Conservation (phyloP, 1,140 invertebrate species). For the Phenacoccus solenopsis region DNA sequence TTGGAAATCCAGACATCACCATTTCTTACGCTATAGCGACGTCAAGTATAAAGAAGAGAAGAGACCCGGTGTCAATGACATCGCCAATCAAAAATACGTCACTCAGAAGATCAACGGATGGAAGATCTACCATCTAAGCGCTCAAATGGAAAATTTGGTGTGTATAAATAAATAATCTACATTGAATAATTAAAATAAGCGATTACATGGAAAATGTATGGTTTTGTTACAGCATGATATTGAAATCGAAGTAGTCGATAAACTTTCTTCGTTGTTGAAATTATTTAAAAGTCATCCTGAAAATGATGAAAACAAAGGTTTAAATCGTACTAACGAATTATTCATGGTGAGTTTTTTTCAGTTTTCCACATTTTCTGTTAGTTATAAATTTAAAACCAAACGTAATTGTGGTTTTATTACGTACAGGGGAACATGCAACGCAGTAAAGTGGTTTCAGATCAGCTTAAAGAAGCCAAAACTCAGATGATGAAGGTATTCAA, state of each 20-base stretch:
- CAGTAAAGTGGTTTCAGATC: constrained; percentile 82
- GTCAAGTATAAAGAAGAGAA: constrained; percentile 76
- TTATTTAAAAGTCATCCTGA: constrained; percentile 48
- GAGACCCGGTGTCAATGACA: constrained; percentile 66
- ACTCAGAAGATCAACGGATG: constrained; percentile 84
- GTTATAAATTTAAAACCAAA: neutral
- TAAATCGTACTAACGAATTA: constrained; percentile 60
- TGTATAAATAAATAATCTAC: constrained; percentile 32
- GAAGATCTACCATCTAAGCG: constrained; percentile 83
- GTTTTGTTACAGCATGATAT: constrained; percentile 37
- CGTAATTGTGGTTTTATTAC: constrained; percentile 21
- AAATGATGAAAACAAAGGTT: constrained; percentile 45
- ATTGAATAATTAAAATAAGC: constrained; percentile 22
- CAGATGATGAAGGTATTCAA: constrained; percentile 83
- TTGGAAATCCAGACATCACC: constrained; percentile 52
- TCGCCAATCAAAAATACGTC: constrained; percentile 78
- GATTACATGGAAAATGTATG: no score
- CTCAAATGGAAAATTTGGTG: constrained; percentile 87
- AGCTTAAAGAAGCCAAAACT: constrained; percentile 71
- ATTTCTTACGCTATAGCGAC: constrained; percentile 78
- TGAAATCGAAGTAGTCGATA: constrained; percentile 46
- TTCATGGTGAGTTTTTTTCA: constrained; percentile 45
- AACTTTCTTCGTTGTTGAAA: constrained; percentile 48
- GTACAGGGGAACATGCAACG: constrained; percentile 84
- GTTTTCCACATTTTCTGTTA: no score